Evolutionary conservation across 2,888 invertebrate species (phyloP).

Genomic region (Meta bourneti): DNA sequence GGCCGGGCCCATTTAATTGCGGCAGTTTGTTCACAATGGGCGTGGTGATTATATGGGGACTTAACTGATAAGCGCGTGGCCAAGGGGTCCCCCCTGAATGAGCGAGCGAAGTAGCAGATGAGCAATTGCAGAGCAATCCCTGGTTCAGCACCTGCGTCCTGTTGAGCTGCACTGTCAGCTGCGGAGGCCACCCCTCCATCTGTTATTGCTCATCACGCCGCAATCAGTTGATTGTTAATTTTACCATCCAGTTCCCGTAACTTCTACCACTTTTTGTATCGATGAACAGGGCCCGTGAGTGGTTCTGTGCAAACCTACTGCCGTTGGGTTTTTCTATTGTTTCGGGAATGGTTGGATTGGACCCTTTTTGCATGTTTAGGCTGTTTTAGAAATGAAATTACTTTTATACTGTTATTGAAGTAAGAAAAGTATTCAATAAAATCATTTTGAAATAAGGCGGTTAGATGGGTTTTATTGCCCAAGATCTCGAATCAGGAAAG

Average conservation of each 20-base stretch:
- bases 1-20: constrained; percentile 66
- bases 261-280: too few relatives aligned
- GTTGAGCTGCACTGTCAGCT: constrained; percentile 69
- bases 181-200: constrained; percentile 47
- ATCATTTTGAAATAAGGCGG: too few relatives aligned
- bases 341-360: too few relatives aligned
- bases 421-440: too few relatives aligned
- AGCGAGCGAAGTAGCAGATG: constrained; percentile 52
- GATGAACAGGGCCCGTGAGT: too few relatives aligned
- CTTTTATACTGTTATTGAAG: too few relatives aligned
- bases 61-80: constrained; percentile 49
- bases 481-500: too few relatives aligned
- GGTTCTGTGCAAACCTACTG: too few relatives aligned
- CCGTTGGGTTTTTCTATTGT: too few relatives aligned
- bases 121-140: constrained; percentile 68
- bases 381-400: too few relatives aligned
- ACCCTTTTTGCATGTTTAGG: too few relatives aligned
- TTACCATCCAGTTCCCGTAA: neutral
- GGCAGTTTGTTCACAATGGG: constrained; percentile 75
- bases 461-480: too few relatives aligned
- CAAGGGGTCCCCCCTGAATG: constrained; percentile 3
- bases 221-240: constrained; percentile 63
- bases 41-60: constrained; percentile 69
- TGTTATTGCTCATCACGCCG: constrained; percentile 62
- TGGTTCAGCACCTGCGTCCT: constrained; percentile 71